phyloP scores from a whole-genome alignment of 2,113 vertebrate species.

The Ceyx cyanopectus region DNA sequence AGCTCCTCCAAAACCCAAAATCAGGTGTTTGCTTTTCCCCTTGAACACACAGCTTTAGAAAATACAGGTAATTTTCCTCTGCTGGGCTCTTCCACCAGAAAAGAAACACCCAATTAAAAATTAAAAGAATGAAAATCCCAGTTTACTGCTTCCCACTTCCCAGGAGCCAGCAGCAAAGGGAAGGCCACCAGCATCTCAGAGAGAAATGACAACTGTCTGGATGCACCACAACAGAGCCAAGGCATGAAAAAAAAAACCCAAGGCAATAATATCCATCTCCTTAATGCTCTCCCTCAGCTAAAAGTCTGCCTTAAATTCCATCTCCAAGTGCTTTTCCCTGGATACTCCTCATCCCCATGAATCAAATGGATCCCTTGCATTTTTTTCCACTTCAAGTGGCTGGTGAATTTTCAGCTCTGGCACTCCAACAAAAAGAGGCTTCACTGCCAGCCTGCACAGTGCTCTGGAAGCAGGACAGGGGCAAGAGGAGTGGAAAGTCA shows the following conservation, averaged over 20 bases:
- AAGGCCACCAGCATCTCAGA: background rate
- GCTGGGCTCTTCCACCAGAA: background rate
- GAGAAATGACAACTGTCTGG: background rate
- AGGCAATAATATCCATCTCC: background rate
- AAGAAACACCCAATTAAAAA: background rate
- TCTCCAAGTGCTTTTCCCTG: background rate
- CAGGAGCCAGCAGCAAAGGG: background rate
- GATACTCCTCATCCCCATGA: background rate
- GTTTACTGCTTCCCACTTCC: background rate
- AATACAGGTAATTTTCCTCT: background rate
- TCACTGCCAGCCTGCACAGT: background rate
- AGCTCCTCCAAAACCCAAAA: background rate
- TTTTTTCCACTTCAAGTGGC: constrained; percentile 7
- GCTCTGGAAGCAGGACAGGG: background rate
- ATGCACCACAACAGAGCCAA: background rate
- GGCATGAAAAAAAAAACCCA: background rate
- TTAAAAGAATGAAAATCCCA: background rate
- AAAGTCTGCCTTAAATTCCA: constrained; percentile 13
- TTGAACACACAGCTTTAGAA: background rate
- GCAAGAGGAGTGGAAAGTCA: background rate
- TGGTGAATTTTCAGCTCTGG: constrained; percentile 30
- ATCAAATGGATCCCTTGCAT: constrained; percentile 15
- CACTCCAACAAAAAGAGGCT: background rate
- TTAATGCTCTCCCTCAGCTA: background rate
- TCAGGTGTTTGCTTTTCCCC: background rate